These are phyloP conservation scores for Plutomurus gul DNA, from an alignment of 1,140 invertebrate species.

Conservation along the genomic window DNA sequence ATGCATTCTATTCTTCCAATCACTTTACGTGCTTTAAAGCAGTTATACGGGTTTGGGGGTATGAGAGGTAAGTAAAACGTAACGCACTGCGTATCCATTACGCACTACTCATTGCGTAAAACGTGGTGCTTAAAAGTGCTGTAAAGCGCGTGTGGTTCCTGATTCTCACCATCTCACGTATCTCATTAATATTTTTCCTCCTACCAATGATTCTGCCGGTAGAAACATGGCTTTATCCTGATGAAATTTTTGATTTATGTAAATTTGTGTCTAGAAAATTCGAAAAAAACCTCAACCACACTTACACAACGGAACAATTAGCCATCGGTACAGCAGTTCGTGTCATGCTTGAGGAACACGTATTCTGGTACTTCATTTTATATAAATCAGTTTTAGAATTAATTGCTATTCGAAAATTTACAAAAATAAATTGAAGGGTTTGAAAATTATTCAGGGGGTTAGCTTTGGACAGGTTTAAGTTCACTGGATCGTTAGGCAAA, in stretches of 20 bases:
- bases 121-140: no score
- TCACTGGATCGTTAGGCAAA: not conserved
- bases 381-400: not conserved
- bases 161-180: no score
- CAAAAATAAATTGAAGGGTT: not conserved
- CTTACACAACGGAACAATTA: not conserved
- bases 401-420: not conserved
- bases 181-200: not conserved
- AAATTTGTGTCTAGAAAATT: constrained; percentile 39
- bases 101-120: no score
- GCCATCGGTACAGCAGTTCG: constrained; percentile 14
- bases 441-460: constrained; percentile 27
- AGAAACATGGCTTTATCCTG: not conserved
- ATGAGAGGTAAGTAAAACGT: no score
- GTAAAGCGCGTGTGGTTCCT: no score
- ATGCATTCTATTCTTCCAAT: no score
- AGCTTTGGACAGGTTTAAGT: constrained; percentile 23
- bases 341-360: constrained; percentile 40
- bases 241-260: not conserved
- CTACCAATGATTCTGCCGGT: not conserved
- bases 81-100: no score
- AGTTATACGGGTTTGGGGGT: no score
- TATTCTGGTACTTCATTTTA: constrained; percentile 40
- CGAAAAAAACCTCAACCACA: constrained; percentile 29
- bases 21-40: no score